Conservation (phyloP, 2,113 vertebrate genomes). For the Sebastes schlegelii region DNA sequence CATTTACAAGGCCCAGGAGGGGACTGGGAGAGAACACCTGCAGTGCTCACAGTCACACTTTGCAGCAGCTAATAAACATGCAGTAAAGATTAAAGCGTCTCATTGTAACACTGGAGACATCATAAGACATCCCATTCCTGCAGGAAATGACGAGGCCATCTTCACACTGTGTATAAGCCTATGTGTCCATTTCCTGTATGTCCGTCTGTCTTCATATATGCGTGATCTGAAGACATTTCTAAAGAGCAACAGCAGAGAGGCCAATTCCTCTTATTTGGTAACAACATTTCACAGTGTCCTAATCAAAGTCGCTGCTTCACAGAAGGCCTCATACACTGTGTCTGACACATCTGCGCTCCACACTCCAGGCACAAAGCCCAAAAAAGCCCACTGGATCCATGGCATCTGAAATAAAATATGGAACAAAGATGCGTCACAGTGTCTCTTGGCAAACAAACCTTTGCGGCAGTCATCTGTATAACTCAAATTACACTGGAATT, state of each 20-base stretch:
- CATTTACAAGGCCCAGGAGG: slow-evolving; percentile 58
- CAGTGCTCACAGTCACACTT: slow-evolving; percentile 61
- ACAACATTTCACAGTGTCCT: slow-evolving; percentile 26
- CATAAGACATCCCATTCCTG: slow-evolving; percentile 1
- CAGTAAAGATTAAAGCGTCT: slow-evolving; percentile 46
- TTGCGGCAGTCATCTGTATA: slow-evolving; percentile 1
- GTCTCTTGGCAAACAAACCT: slow-evolving; percentile 36
- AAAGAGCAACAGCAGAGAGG: slow-evolving; percentile 5
- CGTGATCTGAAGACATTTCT: slow-evolving; percentile 7
- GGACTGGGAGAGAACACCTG: slow-evolving; percentile 56
- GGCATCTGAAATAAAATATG: slow-evolving; percentile 63
- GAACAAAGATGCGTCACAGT: slow-evolving; percentile 41
- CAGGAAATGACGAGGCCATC: slow-evolving; percentile 23
- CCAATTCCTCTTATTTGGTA: slow-evolving; percentile 1
- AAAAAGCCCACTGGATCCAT: slow-evolving; percentile 64
- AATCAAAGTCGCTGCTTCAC: slow-evolving; percentile 35
- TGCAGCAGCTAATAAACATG: slow-evolving; percentile 57
- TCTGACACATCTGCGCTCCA: slow-evolving; percentile 19
- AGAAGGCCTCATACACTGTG: slow-evolving; percentile 19
- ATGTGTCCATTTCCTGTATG: not conserved
- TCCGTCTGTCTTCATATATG: slow-evolving; percentile 4
- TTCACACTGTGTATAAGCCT: not conserved
- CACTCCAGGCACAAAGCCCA: slow-evolving; percentile 53
- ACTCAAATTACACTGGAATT: slow-evolving; percentile 49
- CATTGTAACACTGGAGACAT: slow-evolving; percentile 22